These are phyloP conservation scores for Drosophila hawaiiensis DNA, from an alignment of 2,888 invertebrate species.

Conservation along the genomic window DNA sequence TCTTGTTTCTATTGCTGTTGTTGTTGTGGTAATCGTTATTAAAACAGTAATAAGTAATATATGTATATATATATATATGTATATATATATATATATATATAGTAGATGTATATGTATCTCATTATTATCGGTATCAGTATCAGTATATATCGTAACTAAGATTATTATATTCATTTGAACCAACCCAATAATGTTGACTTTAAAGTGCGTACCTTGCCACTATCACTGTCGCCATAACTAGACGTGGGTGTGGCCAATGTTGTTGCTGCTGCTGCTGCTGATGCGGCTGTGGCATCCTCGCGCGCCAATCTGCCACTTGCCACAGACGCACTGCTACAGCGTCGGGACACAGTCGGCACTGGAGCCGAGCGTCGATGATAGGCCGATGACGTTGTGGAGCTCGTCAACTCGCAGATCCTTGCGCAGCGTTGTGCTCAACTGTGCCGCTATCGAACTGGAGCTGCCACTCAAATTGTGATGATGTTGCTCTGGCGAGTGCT, in stretches of 20 bases:
- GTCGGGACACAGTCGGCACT: conserved; percentile 59
- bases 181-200: conserved; percentile 85
- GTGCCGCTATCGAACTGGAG: conserved; percentile 73
- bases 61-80: conserved; percentile 49
- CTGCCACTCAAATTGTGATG: conserved; percentile 27
- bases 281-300: conserved; percentile 56
- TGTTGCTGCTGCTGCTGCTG: conserved; percentile 27
- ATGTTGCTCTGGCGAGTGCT: conserved; percentile 69
- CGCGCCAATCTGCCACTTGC: conserved; percentile 34
- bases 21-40: conserved; percentile 65
- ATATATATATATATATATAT: conserved; percentile 33
- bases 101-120: conserved; percentile 50
- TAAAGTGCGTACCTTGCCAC: conserved; percentile 86
- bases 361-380: conserved; percentile 51
- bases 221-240: conserved; percentile 82
- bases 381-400: conserved; percentile 45
- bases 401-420: conserved; percentile 80
- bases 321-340: conserved; percentile 81
- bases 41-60: conserved; percentile 67
- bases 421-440: conserved; percentile 78
- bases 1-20: conserved; percentile 38
- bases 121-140: conserved; percentile 61
- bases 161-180: conserved; percentile 84
- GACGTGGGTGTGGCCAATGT: conserved; percentile 64
- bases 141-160: conserved; percentile 50